These are phyloP conservation scores for Meta bourneti DNA, from an alignment of 2,888 invertebrate species.

Conservation along the genomic window DNA sequence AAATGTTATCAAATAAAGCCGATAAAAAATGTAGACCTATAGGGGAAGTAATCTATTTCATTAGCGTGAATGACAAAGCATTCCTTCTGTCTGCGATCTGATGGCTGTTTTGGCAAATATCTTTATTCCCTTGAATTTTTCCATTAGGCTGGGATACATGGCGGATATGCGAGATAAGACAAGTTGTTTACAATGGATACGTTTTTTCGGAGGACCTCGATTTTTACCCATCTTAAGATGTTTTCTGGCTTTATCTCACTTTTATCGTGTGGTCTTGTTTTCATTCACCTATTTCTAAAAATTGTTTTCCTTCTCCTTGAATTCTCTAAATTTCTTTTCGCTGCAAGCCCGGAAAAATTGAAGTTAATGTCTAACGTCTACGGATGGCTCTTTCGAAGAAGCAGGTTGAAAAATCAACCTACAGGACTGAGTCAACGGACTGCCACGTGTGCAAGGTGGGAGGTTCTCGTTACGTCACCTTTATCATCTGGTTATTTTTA, in stretches of 20 bases:
- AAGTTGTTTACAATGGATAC: conserved; percentile 28
- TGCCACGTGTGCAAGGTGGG: too few species aligned
- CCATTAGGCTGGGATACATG: conserved; percentile 10
- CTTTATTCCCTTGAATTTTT: conserved; percentile 2
- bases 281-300: not conserved
- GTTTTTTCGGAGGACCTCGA: conserved; percentile 14
- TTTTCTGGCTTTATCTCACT: conserved; percentile 2
- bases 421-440: too few species aligned
- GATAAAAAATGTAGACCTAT: too few species aligned
- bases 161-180: conserved; percentile 10
- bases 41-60: not conserved
- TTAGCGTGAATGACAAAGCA: conserved; percentile 4
- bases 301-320: conserved; percentile 30
- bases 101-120: not conserved
- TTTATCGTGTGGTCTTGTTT: not conserved
- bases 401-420: too few species aligned
- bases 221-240: not conserved
- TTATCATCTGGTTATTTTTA: too few species aligned
- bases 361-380: too few species aligned
- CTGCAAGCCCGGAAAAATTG: not conserved
- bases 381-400: too few species aligned
- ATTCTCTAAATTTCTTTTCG: conserved; percentile 1
- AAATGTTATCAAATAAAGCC: too few species aligned
- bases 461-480: too few species aligned
- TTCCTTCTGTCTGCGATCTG: not conserved